Conservation (phyloP, 2,113 vertebrate genomes). For the Carlito syrichta region DNA sequence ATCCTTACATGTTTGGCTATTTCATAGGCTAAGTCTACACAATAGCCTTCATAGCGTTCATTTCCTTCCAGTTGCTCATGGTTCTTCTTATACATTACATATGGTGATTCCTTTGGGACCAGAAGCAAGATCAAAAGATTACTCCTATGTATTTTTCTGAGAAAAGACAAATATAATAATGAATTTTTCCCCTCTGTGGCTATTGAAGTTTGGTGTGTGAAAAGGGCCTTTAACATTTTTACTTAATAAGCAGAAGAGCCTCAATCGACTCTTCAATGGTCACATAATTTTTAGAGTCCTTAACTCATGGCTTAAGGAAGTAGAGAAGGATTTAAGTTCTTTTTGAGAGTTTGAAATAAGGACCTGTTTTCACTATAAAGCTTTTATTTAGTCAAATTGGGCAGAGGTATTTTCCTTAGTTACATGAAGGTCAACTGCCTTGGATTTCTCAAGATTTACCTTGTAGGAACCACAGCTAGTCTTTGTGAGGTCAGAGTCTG, state of each 20-base stretch:
- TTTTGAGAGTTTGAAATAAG: constrained; percentile 27
- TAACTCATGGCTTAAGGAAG: constrained; percentile 36
- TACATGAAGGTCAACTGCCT: constrained; percentile 13
- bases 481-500: not conserved
- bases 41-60: constrained; percentile 99
- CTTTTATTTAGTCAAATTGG: constrained; percentile 46
- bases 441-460: constrained; percentile 39
- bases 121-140: constrained; percentile 79
- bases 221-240: not conserved
- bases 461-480: not conserved
- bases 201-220: constrained; percentile 24
- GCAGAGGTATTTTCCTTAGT: not conserved
- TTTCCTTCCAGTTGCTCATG: constrained; percentile 98
- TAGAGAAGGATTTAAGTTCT: constrained; percentile 9
- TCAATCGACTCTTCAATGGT: not conserved
- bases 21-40: constrained; percentile 99
- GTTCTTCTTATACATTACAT: constrained; percentile 99
- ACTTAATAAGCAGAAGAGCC: not conserved
- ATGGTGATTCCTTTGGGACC: constrained; percentile 97
- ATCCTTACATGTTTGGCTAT: constrained; percentile 99
- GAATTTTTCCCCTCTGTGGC: not conserved
- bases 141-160: constrained; percentile 87
- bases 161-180: constrained; percentile 63
- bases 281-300: not conserved
- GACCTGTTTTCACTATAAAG: not conserved